Base-by-base conservation (phyloP, 2,113 vertebrate genomes). In the Amblyornis subalaris region DNA sequence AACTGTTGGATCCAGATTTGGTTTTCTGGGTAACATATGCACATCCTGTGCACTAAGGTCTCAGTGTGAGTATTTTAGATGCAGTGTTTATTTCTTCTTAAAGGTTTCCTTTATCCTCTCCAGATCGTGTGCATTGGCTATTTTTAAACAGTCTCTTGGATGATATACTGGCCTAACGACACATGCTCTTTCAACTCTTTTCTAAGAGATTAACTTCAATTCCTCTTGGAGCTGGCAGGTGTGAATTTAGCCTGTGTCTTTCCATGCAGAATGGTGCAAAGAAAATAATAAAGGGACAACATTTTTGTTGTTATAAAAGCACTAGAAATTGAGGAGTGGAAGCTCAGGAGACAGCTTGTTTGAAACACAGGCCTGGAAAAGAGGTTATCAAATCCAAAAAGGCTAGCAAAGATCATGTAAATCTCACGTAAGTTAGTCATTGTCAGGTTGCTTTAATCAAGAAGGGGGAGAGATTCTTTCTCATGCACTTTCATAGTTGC, bases 41-140 rank as follows among this genome's bases (percentile, higher is more conserved):
- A 93, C 85, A 88, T 95, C 95, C 90, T 90, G 85, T 86, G 88
- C 55, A 45, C 47, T 90, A 83, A 80, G 78, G 64, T 88, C 78
- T 88, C 82, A 72, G 67, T 10, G 25, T 84, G 95, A 93, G 74
- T 93, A 86, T 94, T 96, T 95, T 91, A 95, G 85, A 94, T 81
- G 69, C 82, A 88, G 40, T 95, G 92, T 94, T 97, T 95, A 94
- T 96, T 95, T 97, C 55, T 74, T 91, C 67, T 91, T 94, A 88
- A 91, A 95, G 74, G 38, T 95, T 96, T 95, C 88, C 88, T 97
- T 97, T 94, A 95, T 95, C 91, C 85, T 96, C 92, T 93, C 93
- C 75, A 90, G 92, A 94, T 88, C 7, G 3, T 95, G 65, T 88
- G 65, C 53, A 86, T 11, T 78, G 79, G 75, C 79, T 95, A 95